Evolutionary conservation across 2,888 invertebrate species (phyloP).

Genomic region (Lamellibrachia satsuma): DNA sequence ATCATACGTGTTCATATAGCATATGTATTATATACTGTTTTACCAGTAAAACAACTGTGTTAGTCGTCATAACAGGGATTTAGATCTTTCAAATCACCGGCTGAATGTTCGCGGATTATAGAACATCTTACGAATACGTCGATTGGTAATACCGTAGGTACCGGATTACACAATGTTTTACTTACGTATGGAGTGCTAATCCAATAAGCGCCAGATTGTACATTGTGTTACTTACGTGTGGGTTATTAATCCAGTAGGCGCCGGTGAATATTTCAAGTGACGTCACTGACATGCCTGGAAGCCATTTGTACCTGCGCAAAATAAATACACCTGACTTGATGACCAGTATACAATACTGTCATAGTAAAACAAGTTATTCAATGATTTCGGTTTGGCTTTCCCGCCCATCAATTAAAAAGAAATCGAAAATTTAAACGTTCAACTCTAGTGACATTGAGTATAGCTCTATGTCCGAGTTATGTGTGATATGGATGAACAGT

Average conservation of each 20-base stretch:
- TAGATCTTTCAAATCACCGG: not conserved
- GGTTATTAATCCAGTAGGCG: conserved; percentile 42
- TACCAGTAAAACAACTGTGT: too few relatives aligned
- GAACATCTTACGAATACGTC: not conserved
- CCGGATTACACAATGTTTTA: not conserved
- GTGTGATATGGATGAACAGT: not conserved
- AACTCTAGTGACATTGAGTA: not conserved
- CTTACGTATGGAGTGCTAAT: not conserved
- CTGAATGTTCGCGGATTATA: not conserved
- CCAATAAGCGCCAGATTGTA: not conserved
- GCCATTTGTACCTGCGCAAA: conserved; percentile 53
- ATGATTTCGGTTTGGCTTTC: too few relatives aligned
- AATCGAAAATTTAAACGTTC: not conserved
- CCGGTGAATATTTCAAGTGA: conserved; percentile 63
- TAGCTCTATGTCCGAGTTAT: not conserved
- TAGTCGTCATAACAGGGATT: not conserved
- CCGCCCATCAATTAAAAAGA: not conserved
- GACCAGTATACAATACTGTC: not conserved
- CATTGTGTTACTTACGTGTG: not conserved
- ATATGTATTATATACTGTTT: too few relatives aligned
- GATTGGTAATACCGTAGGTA: not conserved
- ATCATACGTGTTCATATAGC: too few relatives aligned
- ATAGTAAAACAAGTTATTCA: not conserved
- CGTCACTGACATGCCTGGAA: conserved; percentile 60
- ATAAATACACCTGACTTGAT: not conserved